Percentiles rank a stretch among this genome's conserved stretches.
phyloP scores from a whole-genome alignment of 2,113 vertebrate species.

The Notarius quadriscutis region DNA sequence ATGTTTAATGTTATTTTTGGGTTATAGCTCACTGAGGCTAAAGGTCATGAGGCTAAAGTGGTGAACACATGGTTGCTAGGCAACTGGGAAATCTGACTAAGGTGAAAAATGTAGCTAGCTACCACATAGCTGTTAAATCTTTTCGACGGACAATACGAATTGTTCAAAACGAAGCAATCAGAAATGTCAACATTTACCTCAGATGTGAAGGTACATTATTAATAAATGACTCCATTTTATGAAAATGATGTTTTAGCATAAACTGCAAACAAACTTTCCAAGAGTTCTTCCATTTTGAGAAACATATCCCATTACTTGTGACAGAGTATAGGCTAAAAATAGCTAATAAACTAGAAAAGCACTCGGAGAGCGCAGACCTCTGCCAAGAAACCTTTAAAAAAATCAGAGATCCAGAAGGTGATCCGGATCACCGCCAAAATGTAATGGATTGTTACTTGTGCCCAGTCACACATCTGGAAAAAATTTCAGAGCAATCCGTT shows the following conservation, averaged over 20 bases:
- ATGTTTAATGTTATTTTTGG: background rate
- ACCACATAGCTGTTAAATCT: background rate
- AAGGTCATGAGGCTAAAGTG: background rate
- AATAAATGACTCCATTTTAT: background rate
- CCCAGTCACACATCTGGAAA: too few relatives aligned
- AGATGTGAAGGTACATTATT: background rate
- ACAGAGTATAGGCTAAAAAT: background rate
- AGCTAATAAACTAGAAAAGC: too few relatives aligned
- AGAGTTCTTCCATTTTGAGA: background rate
- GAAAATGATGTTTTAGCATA: background rate
- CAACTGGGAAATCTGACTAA: background rate
- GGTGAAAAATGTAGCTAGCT: background rate
- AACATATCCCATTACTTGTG: background rate
- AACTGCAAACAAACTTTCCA: background rate
- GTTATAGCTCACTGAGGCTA: background rate
- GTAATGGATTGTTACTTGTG: too few relatives aligned
- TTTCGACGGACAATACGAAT: background rate
- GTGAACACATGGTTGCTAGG: background rate
- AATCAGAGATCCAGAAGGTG: too few relatives aligned
- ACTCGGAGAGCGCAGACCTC: too few relatives aligned
- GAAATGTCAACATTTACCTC: background rate
- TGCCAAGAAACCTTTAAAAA: too few relatives aligned
- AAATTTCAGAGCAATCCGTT: too few relatives aligned
- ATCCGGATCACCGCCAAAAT: too few relatives aligned
- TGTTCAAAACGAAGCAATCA: background rate